phyloP scores from a whole-genome alignment of 2,113 vertebrate species.

The Eupsittula cactorum region DNA sequence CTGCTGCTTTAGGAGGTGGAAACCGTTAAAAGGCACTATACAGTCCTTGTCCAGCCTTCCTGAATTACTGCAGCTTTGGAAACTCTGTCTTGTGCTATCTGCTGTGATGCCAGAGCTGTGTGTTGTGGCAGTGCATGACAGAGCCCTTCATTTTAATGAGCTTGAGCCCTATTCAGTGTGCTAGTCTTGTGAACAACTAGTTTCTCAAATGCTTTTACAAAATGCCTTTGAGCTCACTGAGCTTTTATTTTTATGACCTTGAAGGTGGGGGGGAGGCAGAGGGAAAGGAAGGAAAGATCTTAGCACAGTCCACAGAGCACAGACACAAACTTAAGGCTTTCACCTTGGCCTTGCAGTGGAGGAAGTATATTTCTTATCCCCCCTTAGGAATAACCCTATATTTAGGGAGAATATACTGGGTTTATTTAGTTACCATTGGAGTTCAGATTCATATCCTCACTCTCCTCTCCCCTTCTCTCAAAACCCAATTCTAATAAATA shows the following conservation, averaged over 20 bases:
- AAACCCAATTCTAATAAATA: constrained; percentile 9
- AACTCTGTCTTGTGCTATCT: neutral
- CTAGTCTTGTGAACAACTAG: neutral
- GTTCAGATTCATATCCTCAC: neutral
- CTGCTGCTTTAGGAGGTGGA: neutral
- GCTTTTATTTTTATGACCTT: neutral
- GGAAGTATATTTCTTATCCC: neutral
- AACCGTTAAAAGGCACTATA: neutral
- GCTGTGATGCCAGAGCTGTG: neutral
- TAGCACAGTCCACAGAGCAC: neutral
- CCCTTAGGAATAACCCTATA: neutral
- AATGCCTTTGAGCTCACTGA: neutral
- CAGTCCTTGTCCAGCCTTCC: neutral
- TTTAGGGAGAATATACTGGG: neutral
- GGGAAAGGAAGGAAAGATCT: neutral
- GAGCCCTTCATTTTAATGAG: neutral
- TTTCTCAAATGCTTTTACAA: neutral
- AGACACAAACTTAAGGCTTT: neutral
- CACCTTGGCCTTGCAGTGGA: neutral
- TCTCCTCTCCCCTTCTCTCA: neutral
- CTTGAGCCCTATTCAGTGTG: neutral
- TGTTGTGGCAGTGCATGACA: neutral
- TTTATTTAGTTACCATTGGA: constrained; percentile 2
- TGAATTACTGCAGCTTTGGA: neutral
- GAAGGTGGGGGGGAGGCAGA: neutral